A percentile compares a stretch with the other conserved stretches of the same genome.
These are phyloP conservation scores for Clytia hemisphaerica DNA, from an alignment of 30 jellyfish, hydroid and myxozoan species.

Conservation along the genomic window DNA sequence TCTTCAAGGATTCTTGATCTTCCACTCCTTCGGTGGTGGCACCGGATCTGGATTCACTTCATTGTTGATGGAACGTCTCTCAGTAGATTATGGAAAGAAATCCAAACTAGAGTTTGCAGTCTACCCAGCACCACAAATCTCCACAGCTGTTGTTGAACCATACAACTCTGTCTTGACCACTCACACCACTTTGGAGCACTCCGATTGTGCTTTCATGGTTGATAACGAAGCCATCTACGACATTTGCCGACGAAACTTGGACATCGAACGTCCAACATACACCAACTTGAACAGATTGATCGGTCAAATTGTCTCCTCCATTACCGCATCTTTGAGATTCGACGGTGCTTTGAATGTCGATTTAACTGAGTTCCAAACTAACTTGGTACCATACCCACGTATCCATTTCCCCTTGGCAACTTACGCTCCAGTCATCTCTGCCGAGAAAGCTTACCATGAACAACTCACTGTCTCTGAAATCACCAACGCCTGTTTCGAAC, in stretches of 20 bases:
- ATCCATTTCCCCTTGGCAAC: conserved; percentile 94
- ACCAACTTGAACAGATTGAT: conserved; percentile 77
- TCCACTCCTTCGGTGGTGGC: conserved; percentile 97
- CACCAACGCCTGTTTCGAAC: conserved; percentile 71
- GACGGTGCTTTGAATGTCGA: conserved; percentile 93
- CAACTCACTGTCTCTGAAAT: conserved; percentile 59
- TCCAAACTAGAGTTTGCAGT: conserved; percentile 83
- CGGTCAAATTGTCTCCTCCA: conserved; percentile 89
- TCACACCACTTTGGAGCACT: conserved; percentile 80
- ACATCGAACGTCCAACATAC: conserved; percentile 89
- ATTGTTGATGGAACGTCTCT: conserved; percentile 78
- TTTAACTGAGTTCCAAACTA: conserved; percentile 89
- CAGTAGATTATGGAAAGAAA: conserved; percentile 89
- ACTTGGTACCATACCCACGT: conserved; percentile 89
- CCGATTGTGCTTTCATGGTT: conserved; percentile 92
- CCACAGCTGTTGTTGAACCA: conserved; percentile 98
- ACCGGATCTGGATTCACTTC: conserved; percentile 98
- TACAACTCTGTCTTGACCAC: conserved; percentile 90
- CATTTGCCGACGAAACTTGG: conserved; percentile 78
- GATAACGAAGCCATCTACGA: conserved; percentile 94
- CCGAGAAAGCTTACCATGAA: conserved; percentile 84
- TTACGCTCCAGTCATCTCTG: conserved; percentile 85
- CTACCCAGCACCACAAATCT: conserved; percentile 98
- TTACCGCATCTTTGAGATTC: conserved; percentile 83
- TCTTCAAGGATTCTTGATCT: conserved; percentile 80